phyloP scores from a whole-genome alignment of 2,797 vertebrate genomes.

The Scarus forsteni region DNA sequence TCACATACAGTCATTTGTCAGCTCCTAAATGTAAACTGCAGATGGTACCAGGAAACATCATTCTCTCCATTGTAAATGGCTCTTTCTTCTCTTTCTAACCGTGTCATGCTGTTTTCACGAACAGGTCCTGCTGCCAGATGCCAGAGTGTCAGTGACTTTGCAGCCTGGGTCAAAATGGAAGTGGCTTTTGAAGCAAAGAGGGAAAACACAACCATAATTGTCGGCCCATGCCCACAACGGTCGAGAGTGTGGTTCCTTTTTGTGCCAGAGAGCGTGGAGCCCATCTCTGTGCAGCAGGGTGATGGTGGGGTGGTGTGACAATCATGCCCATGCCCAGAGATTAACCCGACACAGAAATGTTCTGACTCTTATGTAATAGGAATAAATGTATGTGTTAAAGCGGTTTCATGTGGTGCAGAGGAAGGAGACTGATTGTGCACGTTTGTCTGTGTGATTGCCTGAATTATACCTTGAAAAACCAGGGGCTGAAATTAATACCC shows the following conservation, averaged over 20 bases:
- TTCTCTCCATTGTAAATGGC: slow-evolving; percentile 63
- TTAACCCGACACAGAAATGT: neutral
- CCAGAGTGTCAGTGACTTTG: slow-evolving; percentile 62
- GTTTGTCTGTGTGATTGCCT: slow-evolving; percentile 31
- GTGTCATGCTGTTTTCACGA: slow-evolving; percentile 39
- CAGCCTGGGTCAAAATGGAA: slow-evolving; percentile 76
- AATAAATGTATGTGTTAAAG: slow-evolving; percentile 36
- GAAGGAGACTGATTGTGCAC: slow-evolving; percentile 17
- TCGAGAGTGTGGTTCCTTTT: slow-evolving; percentile 69
- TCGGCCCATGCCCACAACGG: slow-evolving; percentile 72
- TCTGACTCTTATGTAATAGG: slow-evolving; percentile 28
- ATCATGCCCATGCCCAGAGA: slow-evolving; percentile 17
- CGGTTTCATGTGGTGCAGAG: neutral
- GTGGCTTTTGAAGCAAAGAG: slow-evolving; percentile 72
- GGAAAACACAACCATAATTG: slow-evolving; percentile 80
- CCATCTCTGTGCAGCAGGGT: slow-evolving; percentile 36
- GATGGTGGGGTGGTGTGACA: slow-evolving; percentile 22
- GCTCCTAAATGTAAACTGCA: slow-evolving; percentile 47
- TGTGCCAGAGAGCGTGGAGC: slow-evolving; percentile 59
- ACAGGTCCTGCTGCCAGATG: slow-evolving; percentile 51
- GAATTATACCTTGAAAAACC: slow-evolving; percentile 30
- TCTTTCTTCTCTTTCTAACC: slow-evolving; percentile 59
- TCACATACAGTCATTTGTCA: slow-evolving; percentile 38
- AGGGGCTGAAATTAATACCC: slow-evolving; percentile 44
- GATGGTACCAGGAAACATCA: slow-evolving; percentile 50